Percentiles rank a stretch among this genome's conserved stretches.
These are phyloP conservation scores for Porphyrio hochstetteri DNA, from an alignment of 2,113 vertebrate species.

Conservation along the genomic window DNA sequence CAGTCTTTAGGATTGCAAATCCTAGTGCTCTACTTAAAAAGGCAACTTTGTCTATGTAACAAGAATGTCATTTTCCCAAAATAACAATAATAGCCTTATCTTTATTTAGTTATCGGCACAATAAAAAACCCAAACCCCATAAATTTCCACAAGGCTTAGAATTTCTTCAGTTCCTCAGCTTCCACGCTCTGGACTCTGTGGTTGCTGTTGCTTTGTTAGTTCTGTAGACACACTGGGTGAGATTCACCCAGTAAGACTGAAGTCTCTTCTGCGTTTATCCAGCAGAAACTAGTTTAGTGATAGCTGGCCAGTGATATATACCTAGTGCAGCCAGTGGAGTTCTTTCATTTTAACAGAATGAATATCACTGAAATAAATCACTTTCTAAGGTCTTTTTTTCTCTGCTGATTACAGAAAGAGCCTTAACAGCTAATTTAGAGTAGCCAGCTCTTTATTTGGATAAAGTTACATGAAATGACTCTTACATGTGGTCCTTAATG, in stretches of 20 bases:
- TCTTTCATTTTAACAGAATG: neutral
- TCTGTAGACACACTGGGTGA: neutral
- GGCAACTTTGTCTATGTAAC: neutral
- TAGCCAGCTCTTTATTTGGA: neutral
- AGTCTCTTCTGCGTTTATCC: neutral
- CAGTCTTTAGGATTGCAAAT: neutral
- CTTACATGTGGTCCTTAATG: neutral
- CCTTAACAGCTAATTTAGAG: neutral
- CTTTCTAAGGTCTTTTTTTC: neutral
- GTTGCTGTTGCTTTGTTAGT: neutral
- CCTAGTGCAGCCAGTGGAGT: neutral
- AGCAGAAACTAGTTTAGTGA: neutral
- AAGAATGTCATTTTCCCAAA: neutral
- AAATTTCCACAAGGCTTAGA: neutral
- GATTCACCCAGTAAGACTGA: neutral
- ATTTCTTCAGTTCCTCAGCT: neutral
- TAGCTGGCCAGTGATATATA: neutral
- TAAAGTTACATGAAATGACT: neutral
- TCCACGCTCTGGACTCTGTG: neutral
- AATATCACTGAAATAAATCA: neutral
- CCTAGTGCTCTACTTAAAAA: neutral
- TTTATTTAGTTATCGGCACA: neutral
- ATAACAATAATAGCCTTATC: neutral
- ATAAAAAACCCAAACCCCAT: neutral
- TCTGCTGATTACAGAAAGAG: neutral